phyloP scores from a whole-genome alignment of 2,113 vertebrate species.

The Pituophis catenifer region DNA sequence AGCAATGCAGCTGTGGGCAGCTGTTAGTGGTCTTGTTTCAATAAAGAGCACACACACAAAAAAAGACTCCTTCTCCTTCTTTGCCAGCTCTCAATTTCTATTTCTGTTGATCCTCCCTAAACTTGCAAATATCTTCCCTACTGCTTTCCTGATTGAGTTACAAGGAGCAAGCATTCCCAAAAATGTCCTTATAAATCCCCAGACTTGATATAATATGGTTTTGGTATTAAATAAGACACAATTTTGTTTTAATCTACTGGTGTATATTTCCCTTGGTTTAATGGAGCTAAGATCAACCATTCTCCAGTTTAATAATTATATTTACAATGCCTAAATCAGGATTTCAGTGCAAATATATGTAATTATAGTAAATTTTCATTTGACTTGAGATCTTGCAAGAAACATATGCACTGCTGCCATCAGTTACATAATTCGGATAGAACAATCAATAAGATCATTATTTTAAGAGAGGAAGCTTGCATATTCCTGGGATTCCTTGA shows the following conservation, averaged over 20 bases:
- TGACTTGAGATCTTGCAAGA: background rate
- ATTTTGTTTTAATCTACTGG: conserved; percentile 9
- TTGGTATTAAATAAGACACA: background rate
- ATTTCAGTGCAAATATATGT: background rate
- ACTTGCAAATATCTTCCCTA: fast-evolving
- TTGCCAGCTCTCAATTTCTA: background rate
- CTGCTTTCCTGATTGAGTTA: background rate
- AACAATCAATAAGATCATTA: background rate
- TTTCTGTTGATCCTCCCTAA: background rate
- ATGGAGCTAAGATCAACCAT: conserved; percentile 16
- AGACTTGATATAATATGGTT: conserved; percentile 22
- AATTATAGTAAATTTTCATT: background rate
- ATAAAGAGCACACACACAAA: background rate
- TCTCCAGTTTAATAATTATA: background rate
- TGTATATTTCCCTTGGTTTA: conserved; percentile 6
- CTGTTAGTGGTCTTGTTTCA: background rate
- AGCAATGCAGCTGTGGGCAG: conserved; percentile 1
- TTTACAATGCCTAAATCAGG: background rate
- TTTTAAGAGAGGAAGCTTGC: background rate
- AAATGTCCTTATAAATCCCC: background rate
- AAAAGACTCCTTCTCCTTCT: conserved; percentile 1
- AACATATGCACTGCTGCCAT: background rate
- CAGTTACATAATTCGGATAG: background rate
- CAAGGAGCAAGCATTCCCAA: conserved; percentile 26
- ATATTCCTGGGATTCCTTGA: background rate